phyloP scores from a whole-genome alignment of 2,797 vertebrate genomes.

The Chaetophractus vellerosus region DNA sequence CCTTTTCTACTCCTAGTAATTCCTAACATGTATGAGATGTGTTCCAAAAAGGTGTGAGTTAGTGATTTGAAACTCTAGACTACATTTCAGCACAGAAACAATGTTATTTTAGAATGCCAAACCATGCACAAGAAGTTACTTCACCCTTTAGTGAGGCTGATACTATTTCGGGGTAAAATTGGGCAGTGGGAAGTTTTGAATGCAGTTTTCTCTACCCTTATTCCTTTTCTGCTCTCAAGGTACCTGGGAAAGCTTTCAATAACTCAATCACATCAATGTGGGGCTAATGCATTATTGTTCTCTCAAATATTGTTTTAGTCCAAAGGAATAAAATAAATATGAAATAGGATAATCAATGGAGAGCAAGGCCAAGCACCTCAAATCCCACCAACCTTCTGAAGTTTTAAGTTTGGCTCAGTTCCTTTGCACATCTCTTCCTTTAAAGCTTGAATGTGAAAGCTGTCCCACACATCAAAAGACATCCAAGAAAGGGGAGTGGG shows the following conservation, averaged over 20 bases:
- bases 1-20: conserved; percentile 28
- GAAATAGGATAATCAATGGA: conserved; percentile 41
- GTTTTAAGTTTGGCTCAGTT: neutral
- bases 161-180: conserved; percentile 36
- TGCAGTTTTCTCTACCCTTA: conserved; percentile 23
- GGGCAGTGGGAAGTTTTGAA: conserved; percentile 10
- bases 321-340: conserved; percentile 42
- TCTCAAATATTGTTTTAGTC: conserved; percentile 14
- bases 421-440: conserved; percentile 28
- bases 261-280: neutral
- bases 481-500: conserved; percentile 57
- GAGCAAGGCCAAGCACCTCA: conserved; percentile 18
- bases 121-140: neutral
- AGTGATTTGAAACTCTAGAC: neutral
- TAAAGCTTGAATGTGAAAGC: neutral
- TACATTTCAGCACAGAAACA: conserved; percentile 29
- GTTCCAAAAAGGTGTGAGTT: neutral
- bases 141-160: neutral
- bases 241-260: neutral
- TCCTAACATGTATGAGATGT: neutral
- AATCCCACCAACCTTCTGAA: conserved; percentile 16
- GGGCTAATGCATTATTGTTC: neutral
- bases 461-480: neutral
- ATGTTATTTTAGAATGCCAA: conserved; percentile 36
- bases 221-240: conserved; percentile 27